Percentiles rank a stretch among this genome's conserved stretches.
phyloP scores from a whole-genome alignment of 2,888 invertebrate species.

The Galeopsomyia nigrocyanea region DNA sequence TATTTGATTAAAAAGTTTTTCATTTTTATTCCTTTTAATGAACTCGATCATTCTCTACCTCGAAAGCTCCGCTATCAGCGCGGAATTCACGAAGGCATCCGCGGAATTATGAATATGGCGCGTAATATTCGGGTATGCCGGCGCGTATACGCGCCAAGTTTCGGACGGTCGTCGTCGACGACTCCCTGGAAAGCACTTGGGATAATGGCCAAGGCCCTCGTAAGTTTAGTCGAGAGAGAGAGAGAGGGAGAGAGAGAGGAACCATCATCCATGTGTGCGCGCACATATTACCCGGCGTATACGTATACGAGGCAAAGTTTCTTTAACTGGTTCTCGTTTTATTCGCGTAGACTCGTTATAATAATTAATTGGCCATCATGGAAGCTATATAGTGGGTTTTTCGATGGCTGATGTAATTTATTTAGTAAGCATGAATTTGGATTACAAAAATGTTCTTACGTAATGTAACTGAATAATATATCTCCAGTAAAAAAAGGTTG shows the following conservation, averaged over 20 bases:
- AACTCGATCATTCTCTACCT: no score
- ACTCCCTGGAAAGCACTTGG: slow-evolving; percentile 45
- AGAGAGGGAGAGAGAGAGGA: no score
- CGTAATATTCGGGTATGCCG: not conserved
- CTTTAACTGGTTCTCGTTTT: slow-evolving; percentile 40
- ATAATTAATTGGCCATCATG: no score
- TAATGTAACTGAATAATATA: no score
- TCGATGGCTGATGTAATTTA: no score
- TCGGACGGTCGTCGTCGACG: slow-evolving; percentile 8
- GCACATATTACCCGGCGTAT: not conserved
- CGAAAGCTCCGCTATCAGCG: no score
- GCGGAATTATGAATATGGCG: slow-evolving; percentile 33
- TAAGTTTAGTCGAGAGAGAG: slow-evolving; percentile 42
- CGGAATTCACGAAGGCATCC: slow-evolving; percentile 32
- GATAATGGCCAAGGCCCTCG: slow-evolving; percentile 39
- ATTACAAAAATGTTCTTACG: no score
- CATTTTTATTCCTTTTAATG: no score
- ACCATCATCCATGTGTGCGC: slow-evolving; percentile 38
- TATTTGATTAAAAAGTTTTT: no score
- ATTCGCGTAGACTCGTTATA: not conserved
- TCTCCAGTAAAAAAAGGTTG: no score
- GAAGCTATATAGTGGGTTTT: no score
- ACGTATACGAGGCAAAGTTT: slow-evolving; percentile 42
- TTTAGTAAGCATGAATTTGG: no score
- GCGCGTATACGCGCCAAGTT: slow-evolving; percentile 23